Base-by-base conservation (phyloP, 2,888 invertebrate species). In the Lasioglossum figueresi region DNA sequence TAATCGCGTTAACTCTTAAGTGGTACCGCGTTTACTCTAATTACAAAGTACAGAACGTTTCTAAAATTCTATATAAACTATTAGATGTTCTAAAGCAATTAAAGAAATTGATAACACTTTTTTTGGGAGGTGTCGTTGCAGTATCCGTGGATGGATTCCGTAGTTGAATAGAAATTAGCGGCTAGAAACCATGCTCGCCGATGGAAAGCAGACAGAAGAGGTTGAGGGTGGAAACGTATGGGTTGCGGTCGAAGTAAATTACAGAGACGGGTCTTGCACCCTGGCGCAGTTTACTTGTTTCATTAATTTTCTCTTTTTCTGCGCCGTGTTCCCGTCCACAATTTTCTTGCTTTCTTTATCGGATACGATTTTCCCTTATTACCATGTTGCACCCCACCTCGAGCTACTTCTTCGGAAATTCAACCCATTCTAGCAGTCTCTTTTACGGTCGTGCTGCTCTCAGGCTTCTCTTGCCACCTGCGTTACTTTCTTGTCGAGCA, bases 211-310 rank as follows among this genome's bases (percentile, higher is more conserved):
- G 77, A 27, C n/a, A 23, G 59, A 79, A 56, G 31, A 68, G 45
- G 37, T 34, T 71, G 48, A 10, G 73, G 37, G 34, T 27, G 70
- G 70, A 73, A 86, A 87, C 86, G 84, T 87, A 89, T 82, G 89
- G 82, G 84, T 83, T 88, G 90, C 89, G 88, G 90, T 82, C 84
- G 86, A 87, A 88, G 87, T 92, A 91, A 92, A 92, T 92, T 92
- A 91, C 87, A 85, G 83, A 83, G 85, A 71, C 4, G 76, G 87
- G 86, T 72, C 40, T 68, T 87, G 89, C 89, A 89, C 84, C 84
- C 86, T 78, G 88, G 88, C 79, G 81, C 88, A 83, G 88, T 83
- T 91, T 90, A 89, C 86, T 83, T 88, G 89, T 91, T 91, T 89
- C 91, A 91, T 91, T 91, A 91, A 90, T 91, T 89, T 81, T 86